These are phyloP conservation scores for Neosilurus hyrtlii DNA, from an alignment of 2,797 vertebrate genomes.

Conservation along the genomic window DNA sequence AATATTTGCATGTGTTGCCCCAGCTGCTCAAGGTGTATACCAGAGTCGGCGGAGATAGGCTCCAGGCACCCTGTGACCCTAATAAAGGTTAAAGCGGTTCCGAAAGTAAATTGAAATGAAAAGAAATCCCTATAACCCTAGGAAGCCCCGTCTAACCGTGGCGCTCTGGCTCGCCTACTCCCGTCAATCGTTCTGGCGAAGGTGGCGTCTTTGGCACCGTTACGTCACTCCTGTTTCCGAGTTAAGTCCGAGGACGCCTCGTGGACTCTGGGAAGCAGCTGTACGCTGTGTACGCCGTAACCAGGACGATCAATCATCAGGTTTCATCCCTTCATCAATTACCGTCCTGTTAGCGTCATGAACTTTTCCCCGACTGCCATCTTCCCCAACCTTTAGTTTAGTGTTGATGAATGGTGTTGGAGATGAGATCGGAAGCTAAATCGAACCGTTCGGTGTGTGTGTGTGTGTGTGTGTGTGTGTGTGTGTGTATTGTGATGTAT, in stretches of 20 bases:
- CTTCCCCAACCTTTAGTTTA: constrained; percentile 9
- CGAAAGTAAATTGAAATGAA: no score
- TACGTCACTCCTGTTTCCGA: not conserved
- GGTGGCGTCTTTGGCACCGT: not conserved
- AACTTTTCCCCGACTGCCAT: constrained; percentile 3
- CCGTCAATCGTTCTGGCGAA: not conserved
- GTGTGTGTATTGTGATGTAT: constrained; percentile 12
- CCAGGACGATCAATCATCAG: not conserved
- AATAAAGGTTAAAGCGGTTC: no score
- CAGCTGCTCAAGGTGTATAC: no score
- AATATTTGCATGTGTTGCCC: no score
- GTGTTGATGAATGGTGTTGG: constrained; percentile 12
- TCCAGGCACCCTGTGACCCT: no score
- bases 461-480: not conserved
- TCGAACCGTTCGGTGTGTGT: not conserved
- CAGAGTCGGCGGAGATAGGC: no score
- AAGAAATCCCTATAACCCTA: no score
- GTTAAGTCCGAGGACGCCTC: not conserved
- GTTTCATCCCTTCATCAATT: constrained; percentile 6
- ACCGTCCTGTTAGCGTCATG: not conserved
- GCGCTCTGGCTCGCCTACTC: not conserved
- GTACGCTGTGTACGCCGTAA: not conserved
- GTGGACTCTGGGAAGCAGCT: no score
- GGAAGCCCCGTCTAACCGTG: not conserved
- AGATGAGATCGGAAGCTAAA: not conserved